Conservation (phyloP, 2,113 vertebrate species). For the Anguilla japonica region DNA sequence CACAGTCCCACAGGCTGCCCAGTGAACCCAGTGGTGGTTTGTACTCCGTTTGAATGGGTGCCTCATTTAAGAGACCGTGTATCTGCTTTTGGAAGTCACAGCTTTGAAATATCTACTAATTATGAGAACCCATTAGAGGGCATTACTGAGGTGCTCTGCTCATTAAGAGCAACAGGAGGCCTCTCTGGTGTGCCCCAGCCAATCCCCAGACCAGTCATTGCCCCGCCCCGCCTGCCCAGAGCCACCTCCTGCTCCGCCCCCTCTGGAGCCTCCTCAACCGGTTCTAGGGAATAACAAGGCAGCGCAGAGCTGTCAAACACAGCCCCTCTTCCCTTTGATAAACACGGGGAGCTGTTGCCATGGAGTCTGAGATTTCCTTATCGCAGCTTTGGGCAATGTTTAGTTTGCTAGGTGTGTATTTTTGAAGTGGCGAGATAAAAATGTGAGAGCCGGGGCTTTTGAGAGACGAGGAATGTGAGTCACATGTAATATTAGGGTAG, state of each 20-base stretch:
- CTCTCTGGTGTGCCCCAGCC: not conserved
- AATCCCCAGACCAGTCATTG: not conserved
- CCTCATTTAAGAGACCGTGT: conserved; percentile 50
- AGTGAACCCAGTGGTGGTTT: not conserved
- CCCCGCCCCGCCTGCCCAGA: not conserved
- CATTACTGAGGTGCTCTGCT: conserved; percentile 32
- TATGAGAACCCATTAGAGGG: conserved; percentile 30
- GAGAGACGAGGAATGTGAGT: not conserved
- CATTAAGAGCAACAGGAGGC: conserved; percentile 43
- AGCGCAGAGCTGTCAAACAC: not conserved
- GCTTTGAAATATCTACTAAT: conserved; percentile 45
- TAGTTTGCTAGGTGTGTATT: conserved; percentile 4
- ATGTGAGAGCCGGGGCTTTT: not conserved
- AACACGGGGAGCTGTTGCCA: conserved; percentile 29
- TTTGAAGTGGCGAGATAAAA: not conserved
- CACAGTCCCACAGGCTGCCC: not conserved
- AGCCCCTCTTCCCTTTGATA: conserved; percentile 9
- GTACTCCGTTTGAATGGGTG: conserved; percentile 23
- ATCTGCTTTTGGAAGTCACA: conserved; percentile 39
- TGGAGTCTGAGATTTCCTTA: conserved; percentile 13
- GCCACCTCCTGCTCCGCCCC: not conserved
- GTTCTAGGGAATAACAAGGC: not conserved
- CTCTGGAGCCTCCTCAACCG: not conserved
- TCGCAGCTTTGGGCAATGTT: conserved; percentile 5
- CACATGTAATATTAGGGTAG: not conserved